Conservation (phyloP, 2,888 invertebrate genomes). For the Ennomos quercinarius region DNA sequence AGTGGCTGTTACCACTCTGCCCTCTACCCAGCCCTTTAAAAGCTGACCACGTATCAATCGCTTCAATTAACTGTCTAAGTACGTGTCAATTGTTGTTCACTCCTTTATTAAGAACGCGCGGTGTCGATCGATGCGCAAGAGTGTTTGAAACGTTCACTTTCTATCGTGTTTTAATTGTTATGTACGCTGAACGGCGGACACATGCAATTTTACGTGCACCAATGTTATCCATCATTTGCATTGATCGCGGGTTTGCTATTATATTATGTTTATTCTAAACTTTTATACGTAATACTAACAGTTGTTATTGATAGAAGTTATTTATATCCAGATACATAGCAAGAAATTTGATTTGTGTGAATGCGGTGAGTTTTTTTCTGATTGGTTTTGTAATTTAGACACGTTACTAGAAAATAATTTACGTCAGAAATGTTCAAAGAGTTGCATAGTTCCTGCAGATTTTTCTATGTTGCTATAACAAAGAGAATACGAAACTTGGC, state of each 20-base stretch:
- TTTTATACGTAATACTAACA: no score
- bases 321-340: no score
- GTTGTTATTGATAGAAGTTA: no score
- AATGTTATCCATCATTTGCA: slow-evolving; percentile 72
- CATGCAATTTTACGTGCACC: slow-evolving; percentile 84
- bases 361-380: no score
- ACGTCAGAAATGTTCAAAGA: no score
- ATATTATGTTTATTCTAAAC: background rate
- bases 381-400: no score
- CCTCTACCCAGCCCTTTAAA: slow-evolving; percentile 32
- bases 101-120: slow-evolving; percentile 69
- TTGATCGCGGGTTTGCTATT: slow-evolving; percentile 61
- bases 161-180: slow-evolving; percentile 83
- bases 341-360: no score
- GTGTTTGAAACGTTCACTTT: slow-evolving; percentile 75
- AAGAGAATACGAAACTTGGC: no score
- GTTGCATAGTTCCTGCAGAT: no score
- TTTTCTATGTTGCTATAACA: no score
- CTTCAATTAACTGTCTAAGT: slow-evolving; percentile 52
- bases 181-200: slow-evolving; percentile 63
- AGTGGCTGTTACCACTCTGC: slow-evolving; percentile 10
- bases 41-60: slow-evolving; percentile 32
- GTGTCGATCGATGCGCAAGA: slow-evolving; percentile 63
- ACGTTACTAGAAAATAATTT: no score
- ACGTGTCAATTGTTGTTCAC: slow-evolving; percentile 72